phyloP scores from a whole-genome alignment of 2,888 invertebrate species.

The Cacoxenus indagator region DNA sequence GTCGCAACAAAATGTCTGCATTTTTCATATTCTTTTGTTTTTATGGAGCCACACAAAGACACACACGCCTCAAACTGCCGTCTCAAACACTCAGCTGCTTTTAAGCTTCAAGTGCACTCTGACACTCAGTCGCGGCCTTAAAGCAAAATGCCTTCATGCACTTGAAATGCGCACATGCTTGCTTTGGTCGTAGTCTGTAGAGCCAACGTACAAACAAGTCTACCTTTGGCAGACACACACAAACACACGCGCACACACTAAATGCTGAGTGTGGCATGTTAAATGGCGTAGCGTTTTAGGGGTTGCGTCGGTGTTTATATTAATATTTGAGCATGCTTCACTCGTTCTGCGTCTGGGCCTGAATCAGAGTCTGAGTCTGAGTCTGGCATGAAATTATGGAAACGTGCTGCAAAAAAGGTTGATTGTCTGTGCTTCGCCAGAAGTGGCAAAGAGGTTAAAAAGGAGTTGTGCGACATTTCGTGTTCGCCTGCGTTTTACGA shows the following conservation, averaged over 20 bases:
- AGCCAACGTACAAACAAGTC: too few species aligned
- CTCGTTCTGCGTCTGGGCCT: background rate
- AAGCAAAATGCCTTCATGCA: constrained; percentile 1
- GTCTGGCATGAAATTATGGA: background rate
- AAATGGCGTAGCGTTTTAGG: background rate
- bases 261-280: too few species aligned
- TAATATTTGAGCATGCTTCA: constrained; percentile 8
- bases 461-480: background rate
- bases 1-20: background rate
- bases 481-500: background rate
- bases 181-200: background rate
- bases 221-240: too few species aligned
- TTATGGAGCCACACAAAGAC: background rate
- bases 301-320: background rate
- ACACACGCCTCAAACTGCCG: background rate
- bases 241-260: too few species aligned
- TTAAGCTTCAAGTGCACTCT: background rate
- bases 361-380: background rate
- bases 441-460: background rate
- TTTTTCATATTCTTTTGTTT: background rate
- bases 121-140: background rate
- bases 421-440: background rate
- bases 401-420: constrained; percentile 9
- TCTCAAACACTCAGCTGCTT: background rate
- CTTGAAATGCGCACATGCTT: background rate